These are phyloP conservation scores for Agrochola circellaris DNA, from an alignment of 2,888 invertebrate species.

Conservation along the genomic window DNA sequence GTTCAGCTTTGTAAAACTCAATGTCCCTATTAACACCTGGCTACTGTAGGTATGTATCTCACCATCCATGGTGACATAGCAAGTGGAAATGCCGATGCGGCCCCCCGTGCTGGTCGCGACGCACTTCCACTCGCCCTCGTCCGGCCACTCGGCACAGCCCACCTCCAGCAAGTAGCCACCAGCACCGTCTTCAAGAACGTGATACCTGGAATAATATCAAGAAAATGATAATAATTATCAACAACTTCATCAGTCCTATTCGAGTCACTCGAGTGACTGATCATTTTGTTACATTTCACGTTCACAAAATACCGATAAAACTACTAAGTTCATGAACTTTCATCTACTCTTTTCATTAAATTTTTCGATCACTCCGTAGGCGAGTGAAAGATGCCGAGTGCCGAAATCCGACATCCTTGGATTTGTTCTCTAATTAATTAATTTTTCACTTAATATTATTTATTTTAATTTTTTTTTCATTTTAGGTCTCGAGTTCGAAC, in stretches of 20 bases:
- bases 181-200: conserved; percentile 94
- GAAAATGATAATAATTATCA: background rate
- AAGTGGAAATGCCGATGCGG: conserved; percentile 94
- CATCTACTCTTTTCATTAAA: background rate
- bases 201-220: conserved; percentile 87
- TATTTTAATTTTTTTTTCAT: too few species aligned
- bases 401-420: too few species aligned
- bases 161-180: conserved; percentile 95
- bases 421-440: accelerated
- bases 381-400: background rate
- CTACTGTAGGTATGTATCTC: conserved; percentile 73
- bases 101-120: conserved; percentile 95
- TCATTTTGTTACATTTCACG: background rate
- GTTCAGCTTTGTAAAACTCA: background rate
- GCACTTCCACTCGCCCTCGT: conserved; percentile 97
- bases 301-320: too few species aligned
- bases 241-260: background rate
- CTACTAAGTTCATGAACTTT: background rate
- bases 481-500: too few species aligned
- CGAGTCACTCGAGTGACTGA: background rate
- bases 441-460: too few species aligned
- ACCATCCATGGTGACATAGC: conserved; percentile 95
- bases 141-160: conserved; percentile 93
- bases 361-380: background rate
- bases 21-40: background rate